These are phyloP conservation scores for Andrena camellia DNA, from an alignment of 2,888 invertebrate species.

Conservation along the genomic window DNA sequence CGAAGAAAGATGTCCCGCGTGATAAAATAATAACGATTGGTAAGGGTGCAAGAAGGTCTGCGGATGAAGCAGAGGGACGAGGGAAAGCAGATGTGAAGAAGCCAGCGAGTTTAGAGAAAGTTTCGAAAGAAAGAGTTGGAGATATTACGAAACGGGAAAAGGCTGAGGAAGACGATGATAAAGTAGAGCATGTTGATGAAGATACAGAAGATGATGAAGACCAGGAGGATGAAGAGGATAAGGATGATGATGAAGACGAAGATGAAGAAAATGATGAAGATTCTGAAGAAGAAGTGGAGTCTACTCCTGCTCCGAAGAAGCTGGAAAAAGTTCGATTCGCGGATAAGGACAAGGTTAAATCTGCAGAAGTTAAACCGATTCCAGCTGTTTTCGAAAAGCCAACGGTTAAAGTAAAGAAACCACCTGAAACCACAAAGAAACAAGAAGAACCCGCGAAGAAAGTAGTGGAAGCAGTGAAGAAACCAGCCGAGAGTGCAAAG, in stretches of 20 bases:
- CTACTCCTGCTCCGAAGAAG: constrained; percentile 64
- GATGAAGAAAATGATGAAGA: constrained; percentile 58
- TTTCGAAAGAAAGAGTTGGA: constrained; percentile 3
- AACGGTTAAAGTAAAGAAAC: constrained; percentile 40
- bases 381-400: constrained; percentile 31
- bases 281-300: constrained; percentile 35
- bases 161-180: neutral
- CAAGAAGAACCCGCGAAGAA: constrained; percentile 23
- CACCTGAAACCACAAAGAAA: constrained; percentile 30
- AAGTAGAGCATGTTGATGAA: constrained; percentile 37
- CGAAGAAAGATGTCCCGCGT: neutral
- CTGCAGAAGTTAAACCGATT: constrained; percentile 52
- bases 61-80: constrained; percentile 73
- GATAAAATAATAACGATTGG: neutral
- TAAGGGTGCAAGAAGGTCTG: neutral
- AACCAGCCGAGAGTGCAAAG: constrained; percentile 37
- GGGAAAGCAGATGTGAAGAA: constrained; percentile 72
- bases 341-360: constrained; percentile 76
- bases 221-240: constrained; percentile 23
- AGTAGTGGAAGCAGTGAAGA: constrained; percentile 27
- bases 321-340: constrained; percentile 79
- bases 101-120: constrained; percentile 52
- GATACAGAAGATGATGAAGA: constrained; percentile 46
- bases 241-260: constrained; percentile 39
- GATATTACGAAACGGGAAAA: constrained; percentile 15